Evolutionary conservation across 2,888 invertebrate species (phyloP).

Genomic region (Erebia epiphron): DNA sequence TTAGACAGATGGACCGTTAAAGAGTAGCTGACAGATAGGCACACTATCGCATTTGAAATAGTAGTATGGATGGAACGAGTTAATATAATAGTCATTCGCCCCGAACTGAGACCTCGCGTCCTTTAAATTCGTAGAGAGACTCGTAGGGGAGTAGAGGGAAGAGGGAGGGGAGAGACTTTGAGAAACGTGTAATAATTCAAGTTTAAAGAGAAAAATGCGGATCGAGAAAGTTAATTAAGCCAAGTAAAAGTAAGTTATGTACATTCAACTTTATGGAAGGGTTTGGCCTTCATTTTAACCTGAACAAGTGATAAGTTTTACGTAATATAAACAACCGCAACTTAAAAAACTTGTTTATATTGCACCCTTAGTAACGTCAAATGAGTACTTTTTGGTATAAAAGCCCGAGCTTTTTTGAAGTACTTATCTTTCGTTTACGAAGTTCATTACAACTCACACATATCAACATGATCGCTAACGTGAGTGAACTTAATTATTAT

Average conservation of each 20-base stretch:
- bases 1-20: too few relatives aligned
- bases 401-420: slow-evolving; percentile 45
- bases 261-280: slow-evolving; percentile 16
- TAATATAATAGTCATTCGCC: too few relatives aligned
- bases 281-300: slow-evolving; percentile 26
- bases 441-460: slow-evolving; percentile 47
- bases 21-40: too few relatives aligned
- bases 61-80: too few relatives aligned
- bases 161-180: too few relatives aligned
- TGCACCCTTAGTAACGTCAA: slow-evolving; percentile 13
- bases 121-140: too few relatives aligned
- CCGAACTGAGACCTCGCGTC: too few relatives aligned
- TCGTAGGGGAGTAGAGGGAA: too few relatives aligned
- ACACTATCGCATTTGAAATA: too few relatives aligned
- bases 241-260: slow-evolving; percentile 15
- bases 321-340: slow-evolving; percentile 14
- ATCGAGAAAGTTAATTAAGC: neutral
- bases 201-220: slow-evolving; percentile 10
- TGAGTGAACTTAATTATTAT: slow-evolving; percentile 42
- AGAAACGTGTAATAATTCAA: neutral
- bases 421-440: slow-evolving; percentile 55
- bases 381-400: slow-evolving; percentile 47
- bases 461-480: slow-evolving; percentile 56
- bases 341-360: slow-evolving; percentile 25
- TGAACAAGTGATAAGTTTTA: slow-evolving; percentile 25